Conservation (phyloP, 2,888 invertebrate genomes). For the Mongoloraphidia duomilia region DNA sequence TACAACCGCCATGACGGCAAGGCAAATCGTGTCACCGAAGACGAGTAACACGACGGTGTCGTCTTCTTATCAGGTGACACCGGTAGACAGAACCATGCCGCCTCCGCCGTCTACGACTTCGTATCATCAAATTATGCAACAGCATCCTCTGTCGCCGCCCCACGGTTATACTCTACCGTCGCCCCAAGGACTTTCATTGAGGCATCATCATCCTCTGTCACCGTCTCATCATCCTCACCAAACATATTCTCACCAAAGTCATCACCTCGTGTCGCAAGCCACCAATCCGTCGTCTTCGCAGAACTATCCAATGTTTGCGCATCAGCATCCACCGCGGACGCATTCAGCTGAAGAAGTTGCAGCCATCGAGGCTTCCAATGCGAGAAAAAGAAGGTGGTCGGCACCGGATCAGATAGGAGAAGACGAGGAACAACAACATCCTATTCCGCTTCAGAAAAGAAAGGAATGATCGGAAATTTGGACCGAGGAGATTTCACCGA, state of each 20-base stretch:
- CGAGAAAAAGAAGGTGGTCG: slow-evolving; percentile 32
- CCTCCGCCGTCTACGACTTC: neutral
- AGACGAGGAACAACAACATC: slow-evolving; percentile 24
- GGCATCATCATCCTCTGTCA: too few relatives aligned
- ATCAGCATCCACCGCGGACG: slow-evolving; percentile 10
- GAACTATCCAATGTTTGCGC: slow-evolving; percentile 2
- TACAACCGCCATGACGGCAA: slow-evolving; percentile 7
- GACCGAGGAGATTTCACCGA: too few relatives aligned
- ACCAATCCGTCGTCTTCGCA: slow-evolving; percentile 1
- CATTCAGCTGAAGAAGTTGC: slow-evolving; percentile 12
- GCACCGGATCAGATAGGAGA: slow-evolving; percentile 34
- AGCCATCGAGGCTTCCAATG: slow-evolving; percentile 14
- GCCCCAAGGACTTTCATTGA: too few relatives aligned
- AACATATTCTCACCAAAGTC: neutral
- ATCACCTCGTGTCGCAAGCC: neutral
- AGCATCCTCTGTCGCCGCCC: too few relatives aligned
- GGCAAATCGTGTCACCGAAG: slow-evolving; percentile 5
- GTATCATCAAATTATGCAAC: too few relatives aligned
- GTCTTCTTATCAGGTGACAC: neutral
- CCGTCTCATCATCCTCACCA: too few relatives aligned
- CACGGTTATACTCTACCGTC: too few relatives aligned
- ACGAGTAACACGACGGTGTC: neutral
- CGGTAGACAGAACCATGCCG: neutral
- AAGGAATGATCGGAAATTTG: too few relatives aligned
- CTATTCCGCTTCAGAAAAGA: too few relatives aligned